A percentile compares a stretch with the other conserved stretches of the same genome.
Conservation (phyloP, 2,113 vertebrate species). For the Melanotaenia duboulayi region DNA sequence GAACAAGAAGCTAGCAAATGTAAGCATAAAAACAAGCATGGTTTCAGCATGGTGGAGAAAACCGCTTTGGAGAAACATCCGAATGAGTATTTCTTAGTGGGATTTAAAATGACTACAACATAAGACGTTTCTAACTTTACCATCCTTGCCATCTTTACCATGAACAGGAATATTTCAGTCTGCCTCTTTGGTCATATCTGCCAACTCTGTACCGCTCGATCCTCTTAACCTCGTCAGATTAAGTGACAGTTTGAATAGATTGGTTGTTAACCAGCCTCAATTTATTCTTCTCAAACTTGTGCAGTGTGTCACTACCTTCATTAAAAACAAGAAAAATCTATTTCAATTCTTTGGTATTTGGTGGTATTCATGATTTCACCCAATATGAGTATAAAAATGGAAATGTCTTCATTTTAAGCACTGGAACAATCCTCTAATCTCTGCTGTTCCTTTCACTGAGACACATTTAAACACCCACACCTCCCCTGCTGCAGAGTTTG, state of each 20-base stretch:
- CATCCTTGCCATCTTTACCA: not conserved
- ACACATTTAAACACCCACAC: slow-evolving; percentile 56
- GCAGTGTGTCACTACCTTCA: slow-evolving; percentile 28
- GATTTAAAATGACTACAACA: slow-evolving; percentile 6
- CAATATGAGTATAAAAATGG: slow-evolving; percentile 51
- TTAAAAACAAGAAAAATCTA: not conserved
- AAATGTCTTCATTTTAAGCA: slow-evolving; percentile 52
- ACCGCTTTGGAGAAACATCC: not conserved
- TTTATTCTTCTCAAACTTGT: slow-evolving; percentile 42
- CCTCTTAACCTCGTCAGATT: slow-evolving; percentile 51
- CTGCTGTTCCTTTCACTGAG: slow-evolving; percentile 38
- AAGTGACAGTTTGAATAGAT: slow-evolving; percentile 55
- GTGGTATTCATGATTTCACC: slow-evolving; percentile 21
- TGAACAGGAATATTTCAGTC: slow-evolving; percentile 26
- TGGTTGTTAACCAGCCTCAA: slow-evolving; percentile 46
- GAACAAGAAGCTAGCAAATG: no score
- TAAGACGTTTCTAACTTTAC: not conserved
- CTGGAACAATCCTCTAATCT: slow-evolving; percentile 48
- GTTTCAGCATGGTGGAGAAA: no score
- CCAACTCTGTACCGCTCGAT: slow-evolving; percentile 45
- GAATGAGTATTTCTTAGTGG: slow-evolving; percentile 4
- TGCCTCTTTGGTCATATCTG: slow-evolving; percentile 30
- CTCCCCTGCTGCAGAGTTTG: slow-evolving; percentile 30
- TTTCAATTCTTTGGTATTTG: slow-evolving; percentile 3
- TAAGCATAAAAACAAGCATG: no score